A percentile compares a stretch with the other conserved stretches of the same genome.
Conservation (phyloP, 2,797 vertebrate genomes). For the Myotis pilosus region DNA sequence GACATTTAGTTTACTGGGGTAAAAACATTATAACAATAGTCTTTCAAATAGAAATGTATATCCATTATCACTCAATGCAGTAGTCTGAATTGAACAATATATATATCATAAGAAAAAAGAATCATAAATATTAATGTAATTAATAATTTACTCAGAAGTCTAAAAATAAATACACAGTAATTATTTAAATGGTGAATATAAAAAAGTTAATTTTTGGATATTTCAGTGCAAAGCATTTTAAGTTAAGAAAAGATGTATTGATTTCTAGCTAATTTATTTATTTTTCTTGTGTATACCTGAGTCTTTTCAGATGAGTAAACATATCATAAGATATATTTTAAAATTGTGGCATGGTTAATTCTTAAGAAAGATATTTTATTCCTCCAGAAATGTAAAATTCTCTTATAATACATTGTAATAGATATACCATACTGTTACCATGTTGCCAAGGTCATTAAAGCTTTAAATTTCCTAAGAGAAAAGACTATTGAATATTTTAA, state of each 20-base stretch:
- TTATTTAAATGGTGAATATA: neutral
- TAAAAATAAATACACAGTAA: neutral
- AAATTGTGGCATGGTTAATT: neutral
- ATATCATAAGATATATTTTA: neutral
- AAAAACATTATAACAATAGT: neutral
- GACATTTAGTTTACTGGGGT: neutral
- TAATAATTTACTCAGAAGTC: neutral
- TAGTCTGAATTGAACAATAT: neutral
- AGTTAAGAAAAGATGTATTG: neutral
- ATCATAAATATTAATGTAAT: neutral
- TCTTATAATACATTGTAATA: neutral
- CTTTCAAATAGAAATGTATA: neutral
- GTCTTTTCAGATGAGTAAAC: neutral
- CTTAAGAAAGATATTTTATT: slow-evolving; percentile 22
- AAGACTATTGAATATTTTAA: slow-evolving; percentile 53
- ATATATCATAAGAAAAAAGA: neutral
- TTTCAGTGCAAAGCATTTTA: neutral
- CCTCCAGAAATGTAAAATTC: neutral
- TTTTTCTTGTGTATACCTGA: neutral
- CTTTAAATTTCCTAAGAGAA: slow-evolving; percentile 11
- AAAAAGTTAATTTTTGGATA: neutral
- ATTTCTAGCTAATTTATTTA: neutral
- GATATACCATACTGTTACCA: neutral
- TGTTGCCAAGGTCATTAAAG: neutral
- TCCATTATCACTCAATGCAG: neutral